These are phyloP conservation scores for Tylochromis polylepis DNA, from an alignment of 2,113 vertebrate genomes.

Conservation along the genomic window DNA sequence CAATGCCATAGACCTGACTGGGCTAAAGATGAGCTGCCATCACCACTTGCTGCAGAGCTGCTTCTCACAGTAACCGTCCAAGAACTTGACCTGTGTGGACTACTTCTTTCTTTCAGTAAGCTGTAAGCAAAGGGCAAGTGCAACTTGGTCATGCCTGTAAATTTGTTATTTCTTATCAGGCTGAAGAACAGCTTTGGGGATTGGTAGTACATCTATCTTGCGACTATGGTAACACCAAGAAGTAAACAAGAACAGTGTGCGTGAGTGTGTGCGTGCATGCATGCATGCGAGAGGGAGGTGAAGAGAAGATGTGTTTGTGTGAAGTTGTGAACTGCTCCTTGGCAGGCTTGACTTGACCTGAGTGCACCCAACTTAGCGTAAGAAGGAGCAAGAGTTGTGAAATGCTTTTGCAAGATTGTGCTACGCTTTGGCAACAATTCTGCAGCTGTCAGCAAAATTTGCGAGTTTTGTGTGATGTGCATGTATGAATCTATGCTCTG, in stretches of 20 bases:
- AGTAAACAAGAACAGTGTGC: neutral
- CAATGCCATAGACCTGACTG: neutral
- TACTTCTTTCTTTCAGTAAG: neutral
- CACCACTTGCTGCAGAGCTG: neutral
- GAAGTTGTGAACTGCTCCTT: slow-evolving; percentile 33
- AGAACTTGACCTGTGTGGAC: neutral
- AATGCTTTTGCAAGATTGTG: slow-evolving; percentile 71
- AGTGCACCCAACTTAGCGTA: slow-evolving; percentile 26
- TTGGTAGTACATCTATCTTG: neutral
- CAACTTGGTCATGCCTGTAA: neutral
- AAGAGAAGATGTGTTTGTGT: slow-evolving; percentile 19
- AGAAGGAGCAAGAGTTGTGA: slow-evolving; percentile 52
- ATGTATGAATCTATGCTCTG: neutral
- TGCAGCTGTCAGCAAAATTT: slow-evolving; percentile 63
- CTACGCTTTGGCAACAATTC: slow-evolving; percentile 50
- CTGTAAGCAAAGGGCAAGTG: neutral
- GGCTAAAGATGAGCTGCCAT: neutral
- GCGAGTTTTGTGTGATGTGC: neutral
- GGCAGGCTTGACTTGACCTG: slow-evolving; percentile 42
- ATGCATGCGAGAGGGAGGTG: neutral
- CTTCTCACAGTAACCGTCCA: neutral
- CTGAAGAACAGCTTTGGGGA: neutral
- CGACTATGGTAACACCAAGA: neutral
- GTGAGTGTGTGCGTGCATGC: neutral
- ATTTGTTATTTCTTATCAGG: neutral